These are phyloP conservation scores for Eupleurogrammus muticus DNA, from an alignment of 2,797 vertebrate genomes.

Conservation along the genomic window DNA sequence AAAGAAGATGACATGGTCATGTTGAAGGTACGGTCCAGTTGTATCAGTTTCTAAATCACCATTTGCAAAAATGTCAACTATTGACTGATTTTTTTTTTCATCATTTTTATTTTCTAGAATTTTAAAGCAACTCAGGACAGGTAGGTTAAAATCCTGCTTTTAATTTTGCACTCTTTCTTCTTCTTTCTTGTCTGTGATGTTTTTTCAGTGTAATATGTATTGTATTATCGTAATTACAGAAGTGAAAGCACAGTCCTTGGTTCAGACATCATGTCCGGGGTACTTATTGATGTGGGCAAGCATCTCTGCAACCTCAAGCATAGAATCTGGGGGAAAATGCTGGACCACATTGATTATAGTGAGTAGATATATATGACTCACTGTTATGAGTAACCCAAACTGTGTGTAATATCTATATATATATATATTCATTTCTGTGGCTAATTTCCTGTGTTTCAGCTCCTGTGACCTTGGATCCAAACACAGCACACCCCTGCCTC, in stretches of 20 bases:
- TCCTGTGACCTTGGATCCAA: slow-evolving; percentile 84
- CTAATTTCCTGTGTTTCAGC: slow-evolving; percentile 64
- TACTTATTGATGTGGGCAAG: slow-evolving; percentile 75
- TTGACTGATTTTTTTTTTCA: slow-evolving; percentile 4
- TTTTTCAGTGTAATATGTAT: slow-evolving; percentile 1
- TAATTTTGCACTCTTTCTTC: neutral
- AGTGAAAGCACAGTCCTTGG: slow-evolving; percentile 38
- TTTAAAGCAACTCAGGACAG: slow-evolving; percentile 75
- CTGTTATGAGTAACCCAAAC: neutral
- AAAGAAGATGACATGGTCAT: slow-evolving; percentile 71
- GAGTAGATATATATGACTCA: slow-evolving; percentile 50
- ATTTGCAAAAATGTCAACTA: neutral
- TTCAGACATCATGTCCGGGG: slow-evolving; percentile 64
- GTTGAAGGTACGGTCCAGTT: slow-evolving; percentile 58
- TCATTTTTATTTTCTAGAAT: slow-evolving; percentile 74
- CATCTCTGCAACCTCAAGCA: slow-evolving; percentile 83
- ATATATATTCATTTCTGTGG: neutral
- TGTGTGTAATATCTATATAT: neutral
- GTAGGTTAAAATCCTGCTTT: slow-evolving; percentile 54
- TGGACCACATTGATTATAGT: slow-evolving; percentile 76
- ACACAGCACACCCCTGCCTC: slow-evolving; percentile 84
- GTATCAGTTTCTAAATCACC: neutral
- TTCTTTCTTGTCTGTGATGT: slow-evolving; percentile 1
- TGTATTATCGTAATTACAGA: slow-evolving; percentile 57
- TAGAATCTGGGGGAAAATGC: slow-evolving; percentile 81